phyloP scores from a whole-genome alignment of 2,113 vertebrate species.

The Trematocara marginatum region DNA sequence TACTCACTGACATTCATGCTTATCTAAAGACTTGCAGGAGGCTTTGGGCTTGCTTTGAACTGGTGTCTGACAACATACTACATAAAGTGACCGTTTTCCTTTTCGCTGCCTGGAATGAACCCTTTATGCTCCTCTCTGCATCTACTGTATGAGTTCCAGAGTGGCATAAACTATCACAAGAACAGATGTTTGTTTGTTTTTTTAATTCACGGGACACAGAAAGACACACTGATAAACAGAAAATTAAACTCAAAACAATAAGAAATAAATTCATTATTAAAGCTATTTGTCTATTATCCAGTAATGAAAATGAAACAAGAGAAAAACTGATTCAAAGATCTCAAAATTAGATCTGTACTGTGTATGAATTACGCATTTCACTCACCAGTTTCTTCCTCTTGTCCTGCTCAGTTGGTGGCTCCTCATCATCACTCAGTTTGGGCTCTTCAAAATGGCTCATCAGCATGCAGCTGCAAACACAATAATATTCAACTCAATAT shows the following conservation, averaged over 20 bases:
- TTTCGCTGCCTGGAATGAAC: neutral
- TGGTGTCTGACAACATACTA: neutral
- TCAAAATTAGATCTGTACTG: neutral
- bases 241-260: neutral
- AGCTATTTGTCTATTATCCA: neutral
- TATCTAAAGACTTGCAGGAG: neutral
- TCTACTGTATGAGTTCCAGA: neutral
- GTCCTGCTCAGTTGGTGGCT: conserved; percentile 96
- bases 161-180: neutral
- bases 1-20: neutral
- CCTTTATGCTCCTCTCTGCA: neutral
- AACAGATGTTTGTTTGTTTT: neutral
- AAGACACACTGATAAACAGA: neutral
- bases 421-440: conserved; percentile 86
- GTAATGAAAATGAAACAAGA: neutral
- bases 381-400: conserved; percentile 92
- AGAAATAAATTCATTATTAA: neutral
- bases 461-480: conserved; percentile 87
- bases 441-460: conserved; percentile 88
- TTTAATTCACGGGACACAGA: neutral
- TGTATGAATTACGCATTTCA: neutral
- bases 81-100: neutral
- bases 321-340: neutral
- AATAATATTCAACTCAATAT: conserved; percentile 53
- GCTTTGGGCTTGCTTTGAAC: neutral